These are phyloP conservation scores for Strongylocentrotus purpuratus DNA, from an alignment of 35 echinoderm and acorn worm genomes.

Conservation along the genomic window DNA sequence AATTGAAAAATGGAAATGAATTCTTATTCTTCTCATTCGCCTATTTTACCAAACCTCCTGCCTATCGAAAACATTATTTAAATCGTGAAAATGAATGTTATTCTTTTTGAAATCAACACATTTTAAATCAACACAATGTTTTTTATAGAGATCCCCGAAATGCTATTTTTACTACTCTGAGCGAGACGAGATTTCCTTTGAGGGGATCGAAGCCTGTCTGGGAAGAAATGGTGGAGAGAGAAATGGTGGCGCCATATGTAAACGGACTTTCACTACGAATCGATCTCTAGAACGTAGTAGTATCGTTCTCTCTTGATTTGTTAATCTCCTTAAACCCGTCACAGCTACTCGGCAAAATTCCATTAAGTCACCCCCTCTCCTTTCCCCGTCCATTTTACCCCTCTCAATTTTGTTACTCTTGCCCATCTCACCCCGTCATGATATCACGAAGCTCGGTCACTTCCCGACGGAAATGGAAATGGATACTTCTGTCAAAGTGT, in stretches of 20 bases:
- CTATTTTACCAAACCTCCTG: too few relatives aligned
- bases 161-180: too few relatives aligned
- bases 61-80: too few relatives aligned
- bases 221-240: too few relatives aligned
- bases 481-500: background rate
- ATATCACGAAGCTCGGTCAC: background rate
- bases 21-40: too few relatives aligned
- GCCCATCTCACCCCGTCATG: background rate
- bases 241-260: background rate
- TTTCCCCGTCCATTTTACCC: background rate
- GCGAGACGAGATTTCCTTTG: too few relatives aligned
- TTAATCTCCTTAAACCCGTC: background rate
- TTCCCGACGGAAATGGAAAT: background rate
- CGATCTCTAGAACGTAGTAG: background rate
- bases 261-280: background rate
- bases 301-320: background rate
- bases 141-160: too few relatives aligned
- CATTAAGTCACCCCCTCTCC: constrained; percentile 9
- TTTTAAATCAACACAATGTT: too few relatives aligned
- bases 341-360: constrained; percentile 18
- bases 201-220: too few relatives aligned
- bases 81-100: too few relatives aligned
- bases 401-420: background rate
- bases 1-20: too few relatives aligned
- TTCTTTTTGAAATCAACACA: too few relatives aligned